These are phyloP conservation scores for Hyaena hyaena DNA, from an alignment of 2,113 vertebrate species.

Conservation along the genomic window DNA sequence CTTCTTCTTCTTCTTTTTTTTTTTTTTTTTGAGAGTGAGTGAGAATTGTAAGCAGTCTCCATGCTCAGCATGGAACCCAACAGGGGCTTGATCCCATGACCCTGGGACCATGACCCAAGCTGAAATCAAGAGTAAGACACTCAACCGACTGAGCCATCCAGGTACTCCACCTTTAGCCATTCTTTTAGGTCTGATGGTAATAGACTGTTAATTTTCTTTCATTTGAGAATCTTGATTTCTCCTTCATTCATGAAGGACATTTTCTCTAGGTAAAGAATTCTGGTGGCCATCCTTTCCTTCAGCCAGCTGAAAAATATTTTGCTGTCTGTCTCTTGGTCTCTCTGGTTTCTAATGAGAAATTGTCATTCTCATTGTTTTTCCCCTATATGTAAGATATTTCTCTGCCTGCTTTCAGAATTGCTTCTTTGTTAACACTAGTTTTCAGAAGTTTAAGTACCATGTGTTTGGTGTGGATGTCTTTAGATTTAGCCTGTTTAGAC, in stretches of 20 bases:
- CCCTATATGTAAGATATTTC: background rate
- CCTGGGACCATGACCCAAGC: too few species aligned
- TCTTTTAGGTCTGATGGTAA: background rate
- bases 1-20: too few species aligned
- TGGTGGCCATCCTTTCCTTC: background rate
- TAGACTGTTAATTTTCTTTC: background rate
- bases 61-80: too few species aligned
- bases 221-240: background rate
- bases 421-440: background rate
- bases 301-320: background rate
- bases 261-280: background rate
- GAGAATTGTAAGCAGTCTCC: too few species aligned
- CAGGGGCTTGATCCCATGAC: too few species aligned
- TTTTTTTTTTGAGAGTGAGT: too few species aligned
- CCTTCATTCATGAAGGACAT: background rate
- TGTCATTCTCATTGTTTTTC: background rate
- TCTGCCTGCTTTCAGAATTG: background rate
- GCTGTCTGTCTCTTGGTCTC: background rate
- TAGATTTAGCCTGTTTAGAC: background rate
- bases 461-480: background rate
- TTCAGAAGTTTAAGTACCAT: background rate
- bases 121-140: too few species aligned
- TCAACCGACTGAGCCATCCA: too few species aligned
- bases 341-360: background rate
- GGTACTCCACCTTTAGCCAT: background rate